phyloP scores from a whole-genome alignment of 2,888 invertebrate genomes.

The Lasioglossum oenotherae region DNA sequence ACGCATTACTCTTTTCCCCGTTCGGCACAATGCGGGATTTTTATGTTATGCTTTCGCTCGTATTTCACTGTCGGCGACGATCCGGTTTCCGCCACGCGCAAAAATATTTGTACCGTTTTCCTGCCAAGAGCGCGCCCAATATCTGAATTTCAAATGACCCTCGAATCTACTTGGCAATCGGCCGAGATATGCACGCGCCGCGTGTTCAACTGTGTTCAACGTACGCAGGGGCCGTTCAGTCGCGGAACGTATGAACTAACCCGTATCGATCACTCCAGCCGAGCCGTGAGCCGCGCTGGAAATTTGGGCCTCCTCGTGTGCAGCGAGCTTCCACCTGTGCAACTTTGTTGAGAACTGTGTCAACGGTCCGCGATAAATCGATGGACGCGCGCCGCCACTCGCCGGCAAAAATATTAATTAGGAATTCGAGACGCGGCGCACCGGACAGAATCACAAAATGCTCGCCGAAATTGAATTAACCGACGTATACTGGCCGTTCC shows the following conservation, averaged over 20 bases:
- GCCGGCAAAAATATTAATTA: conserved; percentile 4
- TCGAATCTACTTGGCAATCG: conserved; percentile 34
- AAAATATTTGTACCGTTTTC: conserved; percentile 33
- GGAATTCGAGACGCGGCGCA: not conserved
- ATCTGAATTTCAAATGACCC: conserved; percentile 39
- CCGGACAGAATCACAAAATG: not conserved
- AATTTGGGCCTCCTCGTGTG: conserved; percentile 27
- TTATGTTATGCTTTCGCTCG: not conserved
- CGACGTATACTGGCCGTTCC: not conserved
- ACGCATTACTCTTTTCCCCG: not conserved
- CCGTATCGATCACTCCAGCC: conserved; percentile 24
- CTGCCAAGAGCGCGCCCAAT: conserved; percentile 23
- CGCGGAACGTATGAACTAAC: conserved; percentile 7
- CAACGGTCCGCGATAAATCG: conserved; percentile 30
- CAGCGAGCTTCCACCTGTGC: not conserved
- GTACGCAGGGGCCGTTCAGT: not conserved
- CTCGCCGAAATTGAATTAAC: not conserved
- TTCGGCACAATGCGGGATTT: conserved; percentile 7
- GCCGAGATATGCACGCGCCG: conserved; percentile 40
- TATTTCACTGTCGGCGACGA: conserved; percentile 19
- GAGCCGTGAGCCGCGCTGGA: conserved; percentile 8
- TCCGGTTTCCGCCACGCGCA: conserved; percentile 21
- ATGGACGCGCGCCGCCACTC: conserved; percentile 5
- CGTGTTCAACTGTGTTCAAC: not conserved
- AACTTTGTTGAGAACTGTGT: conserved; percentile 36